phyloP scores from a whole-genome alignment of 2,888 invertebrate genomes.

The Trileptium ribeirensis region DNA sequence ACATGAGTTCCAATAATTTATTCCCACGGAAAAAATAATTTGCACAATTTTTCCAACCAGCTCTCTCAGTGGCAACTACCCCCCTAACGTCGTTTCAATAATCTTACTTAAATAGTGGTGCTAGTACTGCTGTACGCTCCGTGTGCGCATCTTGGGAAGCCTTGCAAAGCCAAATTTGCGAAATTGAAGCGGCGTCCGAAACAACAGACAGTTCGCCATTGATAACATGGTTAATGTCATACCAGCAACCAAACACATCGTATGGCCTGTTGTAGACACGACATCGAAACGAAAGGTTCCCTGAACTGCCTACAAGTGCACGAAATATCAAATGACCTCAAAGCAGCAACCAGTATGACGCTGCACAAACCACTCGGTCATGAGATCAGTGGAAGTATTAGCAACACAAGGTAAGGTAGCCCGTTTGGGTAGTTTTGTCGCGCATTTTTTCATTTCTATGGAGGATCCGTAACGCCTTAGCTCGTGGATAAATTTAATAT shows the following conservation, averaged over 20 bases:
- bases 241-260: conserved; percentile 83
- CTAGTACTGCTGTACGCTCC: conserved; percentile 70
- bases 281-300: conserved; percentile 53
- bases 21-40: no score
- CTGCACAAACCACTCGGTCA: conserved; percentile 14
- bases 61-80: no score
- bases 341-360: conserved; percentile 37
- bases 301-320: conserved; percentile 65
- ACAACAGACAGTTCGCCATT: conserved; percentile 75
- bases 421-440: no score
- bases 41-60: no score
- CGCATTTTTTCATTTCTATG: no score
- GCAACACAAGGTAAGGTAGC: no score
- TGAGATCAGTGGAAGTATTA: no score
- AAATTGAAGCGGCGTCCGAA: conserved; percentile 58
- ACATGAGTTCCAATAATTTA: no score
- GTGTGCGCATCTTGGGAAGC: conserved; percentile 72
- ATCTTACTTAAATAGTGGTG: conserved; percentile 59
- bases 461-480: no score
- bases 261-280: conserved; percentile 71
- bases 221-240: conserved; percentile 69
- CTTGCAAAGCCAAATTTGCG: conserved; percentile 67
- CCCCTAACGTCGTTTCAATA: no score
- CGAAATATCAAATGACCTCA: conserved; percentile 59
- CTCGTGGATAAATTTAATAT: no score